Conservation (phyloP, 2,113 vertebrate species). For the Falcunculus frontatus region DNA sequence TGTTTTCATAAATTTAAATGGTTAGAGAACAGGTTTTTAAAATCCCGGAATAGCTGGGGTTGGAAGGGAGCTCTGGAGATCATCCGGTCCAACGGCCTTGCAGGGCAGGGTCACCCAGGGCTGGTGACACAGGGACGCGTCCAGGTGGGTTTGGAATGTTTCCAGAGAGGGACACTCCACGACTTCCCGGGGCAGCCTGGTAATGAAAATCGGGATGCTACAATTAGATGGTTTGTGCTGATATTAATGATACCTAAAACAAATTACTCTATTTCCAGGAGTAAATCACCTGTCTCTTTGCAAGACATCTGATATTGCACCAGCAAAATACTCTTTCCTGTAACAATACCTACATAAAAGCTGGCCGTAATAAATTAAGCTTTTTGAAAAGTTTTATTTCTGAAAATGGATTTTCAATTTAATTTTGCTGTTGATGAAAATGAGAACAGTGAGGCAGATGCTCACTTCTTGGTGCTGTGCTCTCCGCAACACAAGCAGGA, state of each 20-base stretch:
- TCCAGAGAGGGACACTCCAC: not conserved
- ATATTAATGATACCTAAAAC: not conserved
- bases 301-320: not conserved
- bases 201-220: not conserved
- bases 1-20: not conserved
- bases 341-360: not conserved
- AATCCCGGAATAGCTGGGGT: not conserved
- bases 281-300: not conserved
- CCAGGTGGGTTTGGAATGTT: not conserved
- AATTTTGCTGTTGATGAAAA: slow-evolving; percentile 66
- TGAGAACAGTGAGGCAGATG: not conserved
- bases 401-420: slow-evolving; percentile 73
- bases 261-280: not conserved
- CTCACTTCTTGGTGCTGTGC: not conserved
- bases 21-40: rapidly evolving
- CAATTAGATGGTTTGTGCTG: no score
- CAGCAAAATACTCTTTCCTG: not conserved
- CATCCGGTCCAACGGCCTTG: rapidly evolving
- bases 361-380: not conserved
- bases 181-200: no score
- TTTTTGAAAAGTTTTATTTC: not conserved
- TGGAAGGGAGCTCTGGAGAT: not conserved
- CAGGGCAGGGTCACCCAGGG: not conserved
- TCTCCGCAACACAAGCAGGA: not conserved
- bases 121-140: not conserved